A percentile compares a stretch with the other conserved stretches of the same genome.
Evolutionary conservation across 64 coral and sea anemone species (phyloP).

Genomic region (Montipora foliosa): DNA sequence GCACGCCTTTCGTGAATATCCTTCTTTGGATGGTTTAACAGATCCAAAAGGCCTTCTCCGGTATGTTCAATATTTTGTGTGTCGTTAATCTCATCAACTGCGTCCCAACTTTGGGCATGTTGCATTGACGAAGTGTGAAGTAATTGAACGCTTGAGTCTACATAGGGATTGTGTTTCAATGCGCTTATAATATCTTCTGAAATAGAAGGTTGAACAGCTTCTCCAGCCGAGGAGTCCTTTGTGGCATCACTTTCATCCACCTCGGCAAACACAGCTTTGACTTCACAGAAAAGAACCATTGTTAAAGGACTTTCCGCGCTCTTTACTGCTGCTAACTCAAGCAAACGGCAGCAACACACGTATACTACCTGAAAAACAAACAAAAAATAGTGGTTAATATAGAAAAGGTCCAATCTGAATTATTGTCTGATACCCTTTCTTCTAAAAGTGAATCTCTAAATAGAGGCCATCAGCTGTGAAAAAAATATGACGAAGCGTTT

Average conservation of each 20-base stretch:
- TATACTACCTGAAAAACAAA: slow-evolving; percentile 63
- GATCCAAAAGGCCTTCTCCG: neutral
- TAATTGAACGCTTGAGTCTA: slow-evolving; percentile 49
- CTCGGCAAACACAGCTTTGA: slow-evolving; percentile 59
- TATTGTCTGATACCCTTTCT: no score
- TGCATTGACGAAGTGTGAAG: neutral
- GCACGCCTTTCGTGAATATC: neutral
- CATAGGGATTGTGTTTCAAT: slow-evolving; percentile 86
- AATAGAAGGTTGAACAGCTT: neutral
- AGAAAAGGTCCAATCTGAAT: neutral
- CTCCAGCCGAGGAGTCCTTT: slow-evolving; percentile 1
- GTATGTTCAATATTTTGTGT: neutral
- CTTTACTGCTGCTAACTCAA: slow-evolving; percentile 79
- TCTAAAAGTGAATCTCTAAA: no score
- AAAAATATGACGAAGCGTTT: no score
- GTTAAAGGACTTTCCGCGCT: slow-evolving; percentile 45
- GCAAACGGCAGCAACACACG: slow-evolving; percentile 70
- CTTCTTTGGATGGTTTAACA: neutral
- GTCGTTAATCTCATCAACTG: neutral
- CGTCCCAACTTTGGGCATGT: slow-evolving; percentile 10
- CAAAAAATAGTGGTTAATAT: neutral
- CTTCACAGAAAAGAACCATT: slow-evolving; percentile 56
- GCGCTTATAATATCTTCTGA: slow-evolving; percentile 30
- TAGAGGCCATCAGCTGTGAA: no score
- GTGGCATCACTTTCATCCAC: slow-evolving; percentile 57